Evolutionary conservation across 2,888 invertebrate species (phyloP).

Genomic region (Drosophila macrospina): DNA sequence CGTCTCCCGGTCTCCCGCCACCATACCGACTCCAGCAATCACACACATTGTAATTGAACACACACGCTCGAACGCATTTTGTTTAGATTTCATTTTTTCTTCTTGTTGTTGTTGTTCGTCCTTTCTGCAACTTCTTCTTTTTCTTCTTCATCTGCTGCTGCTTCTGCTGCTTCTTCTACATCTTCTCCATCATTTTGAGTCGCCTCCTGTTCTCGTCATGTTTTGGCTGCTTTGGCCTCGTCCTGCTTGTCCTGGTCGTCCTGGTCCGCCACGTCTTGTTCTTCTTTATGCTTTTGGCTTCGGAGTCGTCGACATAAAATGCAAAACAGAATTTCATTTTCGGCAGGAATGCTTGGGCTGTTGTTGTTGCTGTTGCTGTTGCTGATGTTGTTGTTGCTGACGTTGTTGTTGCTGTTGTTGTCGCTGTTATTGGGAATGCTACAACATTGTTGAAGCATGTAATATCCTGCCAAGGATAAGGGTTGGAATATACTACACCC

Average conservation of each 20-base stretch:
- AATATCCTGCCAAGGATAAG: constrained; percentile 79
- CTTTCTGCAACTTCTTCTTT: constrained; percentile 51
- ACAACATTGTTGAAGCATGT: constrained; percentile 83
- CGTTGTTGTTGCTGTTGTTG: constrained; percentile 42
- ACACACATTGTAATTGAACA: constrained; percentile 82
- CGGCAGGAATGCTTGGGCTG: constrained; percentile 73
- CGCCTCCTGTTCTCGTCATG: constrained; percentile 58
- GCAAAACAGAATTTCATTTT: constrained; percentile 81
- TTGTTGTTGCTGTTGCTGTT: constrained; percentile 28
- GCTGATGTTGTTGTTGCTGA: constrained; percentile 4
- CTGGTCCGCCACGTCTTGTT: constrained; percentile 31
- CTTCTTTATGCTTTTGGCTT: constrained; percentile 66
- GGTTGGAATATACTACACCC: constrained; percentile 69
- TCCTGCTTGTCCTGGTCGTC: constrained; percentile 25
- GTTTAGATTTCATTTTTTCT: constrained; percentile 80
- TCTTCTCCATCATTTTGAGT: constrained; percentile 42
- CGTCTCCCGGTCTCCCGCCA: constrained; percentile 15
- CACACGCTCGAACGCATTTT: constrained; percentile 82
- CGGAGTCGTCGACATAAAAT: constrained; percentile 78
- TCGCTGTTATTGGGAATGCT: constrained; percentile 79
- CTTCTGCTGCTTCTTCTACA: constrained; percentile 37
- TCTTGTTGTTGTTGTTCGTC: constrained; percentile 33
- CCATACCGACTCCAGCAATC: constrained; percentile 69
- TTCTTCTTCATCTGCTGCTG: constrained; percentile 40
- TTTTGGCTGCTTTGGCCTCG: constrained; percentile 51